Percentiles rank a stretch among this genome's conserved stretches.
phyloP scores from a whole-genome alignment of 2,113 vertebrate species.

The Alouatta palliata region DNA sequence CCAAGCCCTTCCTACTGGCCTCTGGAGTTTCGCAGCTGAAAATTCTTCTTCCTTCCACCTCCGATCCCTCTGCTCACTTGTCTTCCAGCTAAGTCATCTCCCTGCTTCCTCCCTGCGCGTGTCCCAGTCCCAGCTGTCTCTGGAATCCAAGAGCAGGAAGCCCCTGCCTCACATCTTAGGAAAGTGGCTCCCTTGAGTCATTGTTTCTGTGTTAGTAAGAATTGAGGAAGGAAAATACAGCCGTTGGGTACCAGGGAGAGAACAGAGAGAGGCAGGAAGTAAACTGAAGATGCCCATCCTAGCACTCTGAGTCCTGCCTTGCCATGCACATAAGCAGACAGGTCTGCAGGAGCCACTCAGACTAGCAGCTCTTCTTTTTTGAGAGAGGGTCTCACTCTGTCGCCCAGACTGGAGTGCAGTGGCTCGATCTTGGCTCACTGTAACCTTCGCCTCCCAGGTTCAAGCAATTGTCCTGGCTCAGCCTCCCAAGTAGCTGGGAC shows the following conservation, averaged over 20 bases:
- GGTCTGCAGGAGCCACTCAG: background rate
- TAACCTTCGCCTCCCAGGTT: too few species aligned
- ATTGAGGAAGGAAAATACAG: background rate
- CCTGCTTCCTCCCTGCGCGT: background rate
- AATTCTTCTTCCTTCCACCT: background rate
- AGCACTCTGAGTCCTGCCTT: background rate
- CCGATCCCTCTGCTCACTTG: background rate
- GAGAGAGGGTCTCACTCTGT: too few species aligned
- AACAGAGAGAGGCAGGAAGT: background rate
- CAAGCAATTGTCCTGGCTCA: too few species aligned
- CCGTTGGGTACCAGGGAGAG: background rate
- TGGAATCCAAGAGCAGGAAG: background rate
- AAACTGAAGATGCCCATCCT: too few species aligned
- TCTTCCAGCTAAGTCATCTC: background rate
- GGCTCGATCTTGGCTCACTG: too few species aligned
- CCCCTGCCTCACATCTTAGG: background rate
- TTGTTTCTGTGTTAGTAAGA: background rate
- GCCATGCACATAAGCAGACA: background rate
- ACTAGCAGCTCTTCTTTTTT: background rate
- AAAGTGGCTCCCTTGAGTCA: background rate
- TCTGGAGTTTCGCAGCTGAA: too few species aligned
- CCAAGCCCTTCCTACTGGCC: background rate
- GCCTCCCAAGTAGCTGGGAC: too few species aligned
- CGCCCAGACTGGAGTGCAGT: too few species aligned
- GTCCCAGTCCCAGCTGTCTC: background rate